Evolutionary conservation across 2,888 invertebrate species (phyloP), one percentile per base, ranked within the genome.

Genomic region (Mycalesis mineus): DNA sequence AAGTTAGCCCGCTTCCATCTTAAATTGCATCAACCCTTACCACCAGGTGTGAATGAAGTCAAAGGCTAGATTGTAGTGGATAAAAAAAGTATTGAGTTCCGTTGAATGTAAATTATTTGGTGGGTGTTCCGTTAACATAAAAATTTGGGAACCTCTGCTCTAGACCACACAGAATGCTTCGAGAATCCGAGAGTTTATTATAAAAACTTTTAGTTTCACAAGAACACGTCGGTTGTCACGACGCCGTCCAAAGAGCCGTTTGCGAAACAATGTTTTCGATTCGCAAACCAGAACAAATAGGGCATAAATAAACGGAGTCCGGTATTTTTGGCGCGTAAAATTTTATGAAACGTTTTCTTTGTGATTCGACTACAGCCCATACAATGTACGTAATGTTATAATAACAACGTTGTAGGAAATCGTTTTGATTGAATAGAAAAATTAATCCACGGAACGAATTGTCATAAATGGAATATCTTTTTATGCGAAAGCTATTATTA

Each of bases 111-210:
- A n/a, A n/a, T n/a, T n/a, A n/a, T n/a, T n/a, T n/a, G n/a, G n/a
- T n/a, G n/a, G n/a, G n/a, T n/a, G n/a, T n/a, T n/a, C n/a, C n/a
- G n/a, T n/a, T n/a, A n/a, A n/a, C n/a, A n/a, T n/a, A n/a, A n/a
- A n/a, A n/a, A n/a, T n/a, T n/a, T n/a, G n/a, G n/a, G n/a, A n/a
- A n/a, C n/a, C n/a, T n/a, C n/a, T n/a, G n/a, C n/a, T 53, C 13
- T 9, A 55, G 64, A 64, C 64, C 64, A 64, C 64, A 64, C 64
- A 63, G 52, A 29, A 49, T 45, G 61, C 54, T 48, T 50, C 51
- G 29, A 47, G 51, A 36, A 58, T 9, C 56, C 42, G 40, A 52
- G 51, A 50, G 22, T 37, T 54, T 53, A 40, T 47, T 36, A 55
- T 55, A 57, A 57, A 61, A 59, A 59, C 41, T 36, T 45, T 22